phyloP scores from a whole-genome alignment of 2,797 vertebrate genomes.

The Mus caroli region DNA sequence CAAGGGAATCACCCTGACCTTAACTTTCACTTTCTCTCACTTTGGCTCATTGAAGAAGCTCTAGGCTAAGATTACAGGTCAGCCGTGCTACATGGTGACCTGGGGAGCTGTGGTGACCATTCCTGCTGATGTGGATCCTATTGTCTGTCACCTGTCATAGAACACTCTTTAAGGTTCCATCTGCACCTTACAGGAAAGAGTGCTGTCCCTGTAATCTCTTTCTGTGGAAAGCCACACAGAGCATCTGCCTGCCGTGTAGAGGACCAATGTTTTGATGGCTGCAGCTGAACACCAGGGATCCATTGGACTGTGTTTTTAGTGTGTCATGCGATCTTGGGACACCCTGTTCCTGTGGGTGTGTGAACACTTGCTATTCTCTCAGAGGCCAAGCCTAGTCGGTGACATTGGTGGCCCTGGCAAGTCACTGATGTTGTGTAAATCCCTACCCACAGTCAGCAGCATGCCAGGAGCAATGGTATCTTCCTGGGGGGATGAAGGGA shows the following conservation, averaged over 20 bases:
- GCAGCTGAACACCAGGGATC: too few relatives aligned
- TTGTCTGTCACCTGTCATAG: not conserved
- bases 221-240: not conserved
- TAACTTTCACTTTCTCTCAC: not conserved
- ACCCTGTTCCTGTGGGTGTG: not conserved
- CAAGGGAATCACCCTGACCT: not conserved
- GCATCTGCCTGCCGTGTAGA: not conserved
- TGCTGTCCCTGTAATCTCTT: not conserved
- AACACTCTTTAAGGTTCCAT: not conserved
- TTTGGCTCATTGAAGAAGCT: not conserved
- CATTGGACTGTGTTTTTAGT: not conserved
- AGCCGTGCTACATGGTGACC: not conserved
- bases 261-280: not conserved
- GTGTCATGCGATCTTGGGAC: not conserved
- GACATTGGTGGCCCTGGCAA: not conserved
- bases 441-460: not conserved
- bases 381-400: not conserved
- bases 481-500: not conserved
- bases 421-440: not conserved
- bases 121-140: not conserved
- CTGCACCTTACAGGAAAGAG: not conserved
- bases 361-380: too few relatives aligned
- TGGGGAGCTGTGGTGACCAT: not conserved
- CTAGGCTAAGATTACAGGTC: not conserved
- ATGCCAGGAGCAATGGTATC: too few relatives aligned